phyloP scores from a whole-genome alignment of 2,797 vertebrate species.

The Crypturellus tataupa region DNA sequence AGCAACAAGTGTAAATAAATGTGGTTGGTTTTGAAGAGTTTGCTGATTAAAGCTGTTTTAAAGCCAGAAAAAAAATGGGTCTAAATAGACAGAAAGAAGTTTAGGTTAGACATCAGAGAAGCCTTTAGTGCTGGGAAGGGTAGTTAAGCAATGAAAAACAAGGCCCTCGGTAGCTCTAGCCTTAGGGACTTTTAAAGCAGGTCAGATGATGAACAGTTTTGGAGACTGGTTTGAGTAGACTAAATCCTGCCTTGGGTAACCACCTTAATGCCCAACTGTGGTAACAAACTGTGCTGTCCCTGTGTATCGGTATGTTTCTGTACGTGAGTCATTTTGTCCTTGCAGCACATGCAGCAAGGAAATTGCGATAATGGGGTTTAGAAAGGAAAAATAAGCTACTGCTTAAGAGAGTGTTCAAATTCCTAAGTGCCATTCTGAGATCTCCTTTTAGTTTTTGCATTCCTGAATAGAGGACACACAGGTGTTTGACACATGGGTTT shows the following conservation, averaged over 20 bases:
- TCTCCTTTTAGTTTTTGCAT: not conserved
- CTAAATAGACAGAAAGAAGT: not conserved
- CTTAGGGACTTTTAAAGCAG: not conserved
- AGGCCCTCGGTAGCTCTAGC: not conserved
- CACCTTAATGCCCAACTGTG: not conserved
- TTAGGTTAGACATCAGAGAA: not conserved
- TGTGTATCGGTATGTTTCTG: not conserved
- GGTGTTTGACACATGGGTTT: not conserved
- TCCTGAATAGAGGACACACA: not conserved
- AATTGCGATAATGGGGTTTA: not conserved
- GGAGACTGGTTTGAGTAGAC: not conserved
- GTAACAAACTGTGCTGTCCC: not conserved
- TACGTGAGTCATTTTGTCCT: not conserved
- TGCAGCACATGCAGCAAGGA: not conserved
- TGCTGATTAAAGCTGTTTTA: not conserved
- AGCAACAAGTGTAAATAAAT: not conserved
- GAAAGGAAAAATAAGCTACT: not conserved
- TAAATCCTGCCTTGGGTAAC: not conserved
- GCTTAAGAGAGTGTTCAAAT: not conserved
- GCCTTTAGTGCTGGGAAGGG: not conserved
- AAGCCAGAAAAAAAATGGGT: rapidly evolving
- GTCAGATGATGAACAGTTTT: not conserved
- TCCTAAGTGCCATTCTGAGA: not conserved
- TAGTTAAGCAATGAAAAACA: not conserved
- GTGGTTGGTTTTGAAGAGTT: not conserved